phyloP scores from a whole-genome alignment of 2,888 invertebrate genomes.

The Eudasyphora cyanicolor region DNA sequence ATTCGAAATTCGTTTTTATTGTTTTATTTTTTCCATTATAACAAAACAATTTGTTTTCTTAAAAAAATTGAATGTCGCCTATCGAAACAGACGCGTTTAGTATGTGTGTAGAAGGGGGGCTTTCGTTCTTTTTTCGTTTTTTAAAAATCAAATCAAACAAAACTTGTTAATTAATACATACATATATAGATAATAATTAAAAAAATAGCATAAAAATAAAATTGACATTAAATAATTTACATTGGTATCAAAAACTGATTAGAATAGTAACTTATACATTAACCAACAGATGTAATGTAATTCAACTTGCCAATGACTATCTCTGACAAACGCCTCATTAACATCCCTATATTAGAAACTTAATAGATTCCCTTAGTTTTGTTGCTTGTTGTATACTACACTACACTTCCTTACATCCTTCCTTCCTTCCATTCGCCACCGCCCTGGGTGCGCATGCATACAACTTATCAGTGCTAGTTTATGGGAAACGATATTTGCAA shows the following conservation, averaged over 20 bases:
- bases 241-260: conserved; percentile 65
- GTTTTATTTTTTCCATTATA: conserved; percentile 62
- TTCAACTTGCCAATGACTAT: conserved; percentile 14
- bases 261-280: conserved; percentile 64
- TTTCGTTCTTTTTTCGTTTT: background rate
- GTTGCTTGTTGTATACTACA: conserved; percentile 11
- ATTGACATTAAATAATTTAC: conserved; percentile 63
- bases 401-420: background rate
- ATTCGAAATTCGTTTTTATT: conserved; percentile 33
- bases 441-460: too few species aligned
- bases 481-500: conserved; percentile 70
- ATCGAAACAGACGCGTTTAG: conserved; percentile 59
- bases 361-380: conserved; percentile 47
- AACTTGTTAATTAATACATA: conserved; percentile 32
- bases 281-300: conserved; percentile 60
- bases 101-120: conserved; percentile 32
- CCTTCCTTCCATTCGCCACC: too few species aligned
- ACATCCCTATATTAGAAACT: conserved; percentile 54
- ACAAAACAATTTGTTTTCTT: conserved; percentile 68
- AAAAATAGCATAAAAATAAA: conserved; percentile 48
- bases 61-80: conserved; percentile 65
- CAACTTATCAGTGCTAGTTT: conserved; percentile 37
- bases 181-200: conserved; percentile 16
- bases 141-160: conserved; percentile 49
- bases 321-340: conserved; percentile 18